Base-by-base conservation (phyloP, 2,797 vertebrate species). In the Urophycis tenuis region DNA sequence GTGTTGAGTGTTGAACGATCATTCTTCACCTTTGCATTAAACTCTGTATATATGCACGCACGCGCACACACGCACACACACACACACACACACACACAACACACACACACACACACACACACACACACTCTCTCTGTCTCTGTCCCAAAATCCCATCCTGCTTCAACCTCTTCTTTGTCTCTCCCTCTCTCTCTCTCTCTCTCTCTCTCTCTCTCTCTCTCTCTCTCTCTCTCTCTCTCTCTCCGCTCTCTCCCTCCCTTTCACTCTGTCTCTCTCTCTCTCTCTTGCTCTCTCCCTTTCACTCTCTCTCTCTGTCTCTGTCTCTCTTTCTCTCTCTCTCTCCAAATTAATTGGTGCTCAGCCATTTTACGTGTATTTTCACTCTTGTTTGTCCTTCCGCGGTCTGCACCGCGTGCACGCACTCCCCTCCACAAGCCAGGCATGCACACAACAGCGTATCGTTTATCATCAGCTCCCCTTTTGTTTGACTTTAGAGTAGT, bases 1-100 rank as follows among this genome's bases (percentile, higher is more conserved):
- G 32, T 35, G 64, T 79, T 35, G 72, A 73, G 80, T 82, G 76
- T 86, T 79, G 79, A 82, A 72, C 70, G 30, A 85, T 89, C 89
- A 77, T 35, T 90, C 87, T 67, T 60, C 53, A 60, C 53, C 53
- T 60, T 25, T 60, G 17, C 53, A 60, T 60, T 60, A 60, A 60
- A 60, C 53, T 25, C 53, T 60, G 53, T 25, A 60, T 60, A 60
- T 7, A 25, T 9, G 10, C 8, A 25, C 53, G 25, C 22, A 10
- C 41, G 17, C 36, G 7, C 36, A 39, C 36, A 39, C 36, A 39
- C 36, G 2, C 14, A 17, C 41, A 2, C 41, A 45, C 41, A 45
- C 41, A 45, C 41, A 45, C 36, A 39, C 36, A 39, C 36, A 2
- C 41, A 45, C 41, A 45, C 41, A 45, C 41, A 45, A 10, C 41